Evolutionary conservation across 1,140 invertebrate genomes (phyloP), one percentile per base, ranked within the genome.

Genomic region (Diprion similis): DNA sequence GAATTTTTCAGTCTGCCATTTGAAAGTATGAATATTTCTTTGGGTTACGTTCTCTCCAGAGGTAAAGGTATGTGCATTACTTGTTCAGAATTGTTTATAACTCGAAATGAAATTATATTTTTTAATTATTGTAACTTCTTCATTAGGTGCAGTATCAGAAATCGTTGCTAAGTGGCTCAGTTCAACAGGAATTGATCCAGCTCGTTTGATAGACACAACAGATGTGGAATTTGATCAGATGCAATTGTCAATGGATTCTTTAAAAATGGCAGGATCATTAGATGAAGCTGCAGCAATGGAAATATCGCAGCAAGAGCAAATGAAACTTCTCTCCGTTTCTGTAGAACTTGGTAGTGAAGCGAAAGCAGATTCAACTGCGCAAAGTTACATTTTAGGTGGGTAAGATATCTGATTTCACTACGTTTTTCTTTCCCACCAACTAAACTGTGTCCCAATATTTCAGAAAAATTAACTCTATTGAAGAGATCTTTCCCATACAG

Each of bases 401-500:
- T 18, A 19, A 19, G 19, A 46, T 37, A 37, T 68, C 71, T 73
- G 68, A 46, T 77, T 13, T 71, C 59, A 48, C 68, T 37, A 65
- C 45, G n/a, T 70, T n/a, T 68, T 59, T 46, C 24, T 66, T 24
- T 9, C 72, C 0, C 24, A 59, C 19, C 17, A n/a, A 66, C 13
- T 17, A 45, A 66, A 65, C 4, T 68, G 48, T 68, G 65, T 71
- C 70, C 0, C 47, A 17, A 68, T 46, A 19, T 83, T 80, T 8
- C 72, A 87, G 86, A 85, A 71, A 83, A 81, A 78, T 68, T 88
- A 48, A 47, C 77, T 11, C 79, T 93, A 19, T 85, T 95, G 24
- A 91, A 92, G 59, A 89, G 90, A 59, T 92, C 95, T 84, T 97
- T 98, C 84, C 96, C 96, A 0, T 92, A 96, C 73, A 97, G 95